These are phyloP conservation scores for Rousettus leschenaultii DNA, from an alignment of 2,113 vertebrate genomes.

Conservation along the genomic window DNA sequence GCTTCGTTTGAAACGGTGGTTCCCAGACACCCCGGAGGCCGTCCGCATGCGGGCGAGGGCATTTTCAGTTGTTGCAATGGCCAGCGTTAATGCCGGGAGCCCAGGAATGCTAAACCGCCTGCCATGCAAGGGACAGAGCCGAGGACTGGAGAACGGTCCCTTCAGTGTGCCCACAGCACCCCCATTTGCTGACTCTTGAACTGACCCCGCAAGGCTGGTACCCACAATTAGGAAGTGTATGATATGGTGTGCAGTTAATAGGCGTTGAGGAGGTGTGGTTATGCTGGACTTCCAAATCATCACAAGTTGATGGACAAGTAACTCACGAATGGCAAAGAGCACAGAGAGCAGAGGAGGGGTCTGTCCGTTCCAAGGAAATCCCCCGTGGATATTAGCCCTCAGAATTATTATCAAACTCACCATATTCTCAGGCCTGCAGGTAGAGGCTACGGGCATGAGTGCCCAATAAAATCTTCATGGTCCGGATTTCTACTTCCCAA, in stretches of 20 bases:
- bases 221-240: not conserved
- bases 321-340: not conserved
- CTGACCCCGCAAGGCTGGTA: not conserved
- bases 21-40: not conserved
- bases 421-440: not conserved
- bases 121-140: fast-evolving
- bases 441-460: not conserved
- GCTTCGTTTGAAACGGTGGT: not conserved
- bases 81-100: not conserved
- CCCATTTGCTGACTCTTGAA: too few relatives aligned
- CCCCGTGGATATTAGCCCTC: not conserved
- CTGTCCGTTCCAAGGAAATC: not conserved
- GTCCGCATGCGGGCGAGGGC: fast-evolving
- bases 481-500: not conserved
- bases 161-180: fast-evolving
- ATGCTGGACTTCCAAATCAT: not conserved
- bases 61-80: not conserved
- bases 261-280: not conserved
- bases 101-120: not conserved
- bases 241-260: not conserved
- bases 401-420: not conserved
- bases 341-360: fast-evolving
- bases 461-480: not conserved
- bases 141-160: not conserved
- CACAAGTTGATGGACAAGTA: too few relatives aligned